Evolutionary conservation across 2,113 vertebrate genomes (phyloP).

Genomic region (Myrmecophaga tridactyla): DNA sequence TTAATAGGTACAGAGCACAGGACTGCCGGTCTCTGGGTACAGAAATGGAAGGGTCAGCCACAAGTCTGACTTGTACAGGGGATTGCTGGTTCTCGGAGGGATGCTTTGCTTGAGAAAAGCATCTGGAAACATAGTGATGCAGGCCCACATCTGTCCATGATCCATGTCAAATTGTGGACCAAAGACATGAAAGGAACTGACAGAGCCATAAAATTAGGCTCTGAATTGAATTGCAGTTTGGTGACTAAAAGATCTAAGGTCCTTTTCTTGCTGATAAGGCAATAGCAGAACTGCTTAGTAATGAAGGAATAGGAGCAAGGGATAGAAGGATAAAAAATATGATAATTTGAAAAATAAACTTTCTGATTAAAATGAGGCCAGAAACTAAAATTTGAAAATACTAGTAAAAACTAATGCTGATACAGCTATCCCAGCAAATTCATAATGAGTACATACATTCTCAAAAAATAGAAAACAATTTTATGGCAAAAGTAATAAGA

Average conservation of each 20-base stretch:
- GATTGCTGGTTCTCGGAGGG: background rate
- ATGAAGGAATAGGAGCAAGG: background rate
- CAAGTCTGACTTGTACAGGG: background rate
- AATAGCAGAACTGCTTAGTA: background rate
- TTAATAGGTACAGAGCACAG: background rate
- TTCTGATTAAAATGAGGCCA: background rate
- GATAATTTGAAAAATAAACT: background rate
- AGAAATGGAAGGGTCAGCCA: background rate
- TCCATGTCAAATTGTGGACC: background rate
- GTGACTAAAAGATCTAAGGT: background rate
- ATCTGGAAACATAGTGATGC: background rate
- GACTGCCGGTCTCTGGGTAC: background rate
- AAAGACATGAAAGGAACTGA: background rate
- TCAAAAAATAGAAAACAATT: background rate
- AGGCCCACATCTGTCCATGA: background rate
- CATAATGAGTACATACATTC: background rate
- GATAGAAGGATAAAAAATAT: background rate
- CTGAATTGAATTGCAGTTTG: background rate
- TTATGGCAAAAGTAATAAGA: background rate
- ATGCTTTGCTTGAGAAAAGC: background rate
- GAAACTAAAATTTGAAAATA: background rate
- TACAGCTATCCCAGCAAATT: background rate
- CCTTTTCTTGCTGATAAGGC: background rate
- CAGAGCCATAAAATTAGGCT: background rate
- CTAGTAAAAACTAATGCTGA: background rate